Base-by-base conservation (phyloP, 2,113 vertebrate species). In the Abramis brama region DNA sequence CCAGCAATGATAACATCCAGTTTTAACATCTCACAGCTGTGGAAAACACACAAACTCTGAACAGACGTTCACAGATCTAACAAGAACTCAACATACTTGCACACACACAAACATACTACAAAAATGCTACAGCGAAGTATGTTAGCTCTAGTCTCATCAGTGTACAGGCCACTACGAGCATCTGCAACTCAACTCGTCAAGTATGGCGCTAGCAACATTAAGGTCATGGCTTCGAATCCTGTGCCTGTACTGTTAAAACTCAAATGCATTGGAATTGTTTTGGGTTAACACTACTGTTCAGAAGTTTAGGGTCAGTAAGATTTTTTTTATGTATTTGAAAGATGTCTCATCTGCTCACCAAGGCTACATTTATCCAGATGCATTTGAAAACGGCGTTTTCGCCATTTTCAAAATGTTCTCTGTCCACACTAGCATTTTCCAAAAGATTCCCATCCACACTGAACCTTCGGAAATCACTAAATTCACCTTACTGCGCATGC, bases 21-120 rank as follows among this genome's bases (percentile, higher is more conserved):
- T 30, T 33, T 85, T 70, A 81, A 66, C 12, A 74, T 70, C 36
- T 71, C 39, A 50, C 39, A 19, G 79, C 57, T 82, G 59, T 74
- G 11, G 60, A 57, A 75, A 62, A 82, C 79, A 75, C 57, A 52
- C 57, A 47, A 64, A 25, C 36, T 81, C 70, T 36, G 47, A n/a
- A 36, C 43, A 75, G 45, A 79, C 45, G 70, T 76, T 85, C 66
- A 85, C 68, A 87, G 21, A 68, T 55, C 64, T 68, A 30, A 36
- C 55, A 83, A 74, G 43, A 84, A 8, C 73, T 75, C 66, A 82
- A 68, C 43, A 73, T 45, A 66, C 64, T 82, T 55, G n/a, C n/a
- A 50, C 62, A 79, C 12, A 81, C 52, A 47, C 55, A 79, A 27
- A 55, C 30, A 85, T 33, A 33, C 36, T 25, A 47, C 68, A 71